Percentiles rank a stretch among this genome's conserved stretches.
Evolutionary conservation across 2,113 vertebrate genomes (phyloP).

Genomic region (Notarius quadriscutis): DNA sequence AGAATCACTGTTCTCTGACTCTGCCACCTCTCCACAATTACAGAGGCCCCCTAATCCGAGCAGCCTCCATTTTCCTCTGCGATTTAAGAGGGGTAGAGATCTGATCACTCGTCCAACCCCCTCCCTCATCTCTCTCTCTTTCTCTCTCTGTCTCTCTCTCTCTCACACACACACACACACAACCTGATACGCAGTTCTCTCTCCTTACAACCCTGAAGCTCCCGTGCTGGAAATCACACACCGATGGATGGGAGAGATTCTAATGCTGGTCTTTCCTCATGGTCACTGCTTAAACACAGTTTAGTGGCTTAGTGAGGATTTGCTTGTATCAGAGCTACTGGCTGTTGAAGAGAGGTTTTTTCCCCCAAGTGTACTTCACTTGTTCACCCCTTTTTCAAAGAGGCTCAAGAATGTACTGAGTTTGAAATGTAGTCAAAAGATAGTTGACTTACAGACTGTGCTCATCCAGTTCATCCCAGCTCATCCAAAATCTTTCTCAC

Average conservation of each 20-base stretch:
- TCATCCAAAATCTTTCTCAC: conserved; percentile 30
- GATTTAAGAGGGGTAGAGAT: conserved; percentile 77
- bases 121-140: background rate
- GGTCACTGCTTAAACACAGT: conserved; percentile 77
- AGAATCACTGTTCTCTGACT: conserved; percentile 77
- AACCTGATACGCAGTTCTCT: background rate
- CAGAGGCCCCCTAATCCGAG: conserved; percentile 75
- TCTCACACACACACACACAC: background rate
- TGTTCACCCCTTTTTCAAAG: conserved; percentile 62
- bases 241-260: conserved; percentile 74
- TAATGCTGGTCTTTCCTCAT: conserved; percentile 72
- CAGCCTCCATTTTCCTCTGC: conserved; percentile 73
- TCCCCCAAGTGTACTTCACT: conserved; percentile 46
- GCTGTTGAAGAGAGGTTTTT: conserved; percentile 49
- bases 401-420: conserved; percentile 57
- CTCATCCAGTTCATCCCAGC: conserved; percentile 36
- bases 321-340: conserved; percentile 75
- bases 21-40: conserved; percentile 80
- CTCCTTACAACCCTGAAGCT: conserved; percentile 37
- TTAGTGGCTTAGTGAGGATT: conserved; percentile 79
- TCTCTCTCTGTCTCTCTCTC: no score
- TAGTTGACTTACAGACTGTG: conserved; percentile 35
- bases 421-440: conserved; percentile 50
- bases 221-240: conserved; percentile 40
- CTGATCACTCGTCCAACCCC: conserved; percentile 70